phyloP scores from a whole-genome alignment of 2,797 vertebrate genomes.

The Danio tinwini region DNA sequence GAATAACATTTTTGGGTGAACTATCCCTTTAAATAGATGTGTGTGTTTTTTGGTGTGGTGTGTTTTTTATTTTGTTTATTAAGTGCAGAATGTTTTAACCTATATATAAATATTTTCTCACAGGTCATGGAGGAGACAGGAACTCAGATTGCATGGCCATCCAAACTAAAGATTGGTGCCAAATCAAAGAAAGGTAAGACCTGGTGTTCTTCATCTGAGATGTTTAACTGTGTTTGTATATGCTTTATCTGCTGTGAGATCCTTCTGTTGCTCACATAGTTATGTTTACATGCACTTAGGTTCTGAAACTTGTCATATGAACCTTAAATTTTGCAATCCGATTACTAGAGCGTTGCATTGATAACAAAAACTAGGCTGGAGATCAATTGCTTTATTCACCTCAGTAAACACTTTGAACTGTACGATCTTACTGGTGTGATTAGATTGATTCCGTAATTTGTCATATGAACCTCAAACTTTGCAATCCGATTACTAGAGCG shows the following conservation, averaged over 20 bases:
- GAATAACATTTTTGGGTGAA: no score
- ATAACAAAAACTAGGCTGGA: no score
- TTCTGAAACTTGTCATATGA: no score
- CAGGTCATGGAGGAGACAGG: slow-evolving; percentile 85
- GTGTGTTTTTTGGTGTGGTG: not conserved
- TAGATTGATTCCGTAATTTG: no score
- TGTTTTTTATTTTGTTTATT: no score
- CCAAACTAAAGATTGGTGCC: slow-evolving; percentile 84
- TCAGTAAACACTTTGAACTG: no score
- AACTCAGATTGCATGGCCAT: slow-evolving; percentile 85
- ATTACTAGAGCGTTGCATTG: no score
- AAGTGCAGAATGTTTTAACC: not conserved
- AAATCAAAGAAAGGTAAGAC: slow-evolving; percentile 84
- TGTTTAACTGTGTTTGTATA: not conserved
- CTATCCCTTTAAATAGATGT: not conserved
- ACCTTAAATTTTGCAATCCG: no score
- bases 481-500: no score
- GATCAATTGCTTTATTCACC: no score
- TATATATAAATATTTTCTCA: not conserved
- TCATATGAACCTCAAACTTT: no score
- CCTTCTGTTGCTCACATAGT: not conserved
- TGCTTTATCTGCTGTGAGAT: not conserved
- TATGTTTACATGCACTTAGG: not conserved
- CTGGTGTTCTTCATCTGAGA: slow-evolving; percentile 26
- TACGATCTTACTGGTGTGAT: no score